Percentiles rank a stretch among this genome's conserved stretches.
Evolutionary conservation across 2,888 invertebrate genomes (phyloP).

Genomic region (Lagria hirta): DNA sequence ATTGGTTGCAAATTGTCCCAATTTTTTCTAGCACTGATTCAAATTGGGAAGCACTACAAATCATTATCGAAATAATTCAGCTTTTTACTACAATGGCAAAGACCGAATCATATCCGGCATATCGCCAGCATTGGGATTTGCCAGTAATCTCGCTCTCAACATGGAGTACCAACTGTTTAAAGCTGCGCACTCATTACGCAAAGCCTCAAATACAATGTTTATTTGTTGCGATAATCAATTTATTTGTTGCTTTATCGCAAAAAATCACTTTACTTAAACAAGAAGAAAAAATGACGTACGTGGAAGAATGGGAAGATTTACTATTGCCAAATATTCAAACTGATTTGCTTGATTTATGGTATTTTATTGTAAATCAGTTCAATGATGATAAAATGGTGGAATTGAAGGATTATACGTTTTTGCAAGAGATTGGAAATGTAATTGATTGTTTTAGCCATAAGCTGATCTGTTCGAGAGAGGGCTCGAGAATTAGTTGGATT

Average conservation of each 20-base stretch:
- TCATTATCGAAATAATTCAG: constrained; percentile 52
- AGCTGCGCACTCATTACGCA: constrained; percentile 50
- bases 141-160: constrained; percentile 69
- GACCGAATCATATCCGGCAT: constrained; percentile 39
- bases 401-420: constrained; percentile 41
- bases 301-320: constrained; percentile 76
- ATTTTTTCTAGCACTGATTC: constrained; percentile 41
- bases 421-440: constrained; percentile 44
- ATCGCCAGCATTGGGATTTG: constrained; percentile 71
- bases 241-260: constrained; percentile 56
- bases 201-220: constrained; percentile 54
- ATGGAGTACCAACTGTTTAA: constrained; percentile 62
- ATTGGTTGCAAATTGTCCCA: constrained; percentile 3
- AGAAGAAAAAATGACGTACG: too few species aligned
- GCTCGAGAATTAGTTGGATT: constrained; percentile 46
- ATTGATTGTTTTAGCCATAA: constrained; percentile 37
- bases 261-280: constrained; percentile 53
- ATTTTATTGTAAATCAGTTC: too few species aligned
- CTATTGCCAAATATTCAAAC: constrained; percentile 66
- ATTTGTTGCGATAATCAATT: constrained; percentile 56
- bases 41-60: constrained; percentile 46
- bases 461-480: constrained; percentile 43
- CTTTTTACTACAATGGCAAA: constrained; percentile 49
- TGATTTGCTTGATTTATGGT: constrained; percentile 59
- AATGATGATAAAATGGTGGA: not conserved